Evolutionary conservation across 2,113 vertebrate genomes (phyloP).

Genomic region (Colius striatus): DNA sequence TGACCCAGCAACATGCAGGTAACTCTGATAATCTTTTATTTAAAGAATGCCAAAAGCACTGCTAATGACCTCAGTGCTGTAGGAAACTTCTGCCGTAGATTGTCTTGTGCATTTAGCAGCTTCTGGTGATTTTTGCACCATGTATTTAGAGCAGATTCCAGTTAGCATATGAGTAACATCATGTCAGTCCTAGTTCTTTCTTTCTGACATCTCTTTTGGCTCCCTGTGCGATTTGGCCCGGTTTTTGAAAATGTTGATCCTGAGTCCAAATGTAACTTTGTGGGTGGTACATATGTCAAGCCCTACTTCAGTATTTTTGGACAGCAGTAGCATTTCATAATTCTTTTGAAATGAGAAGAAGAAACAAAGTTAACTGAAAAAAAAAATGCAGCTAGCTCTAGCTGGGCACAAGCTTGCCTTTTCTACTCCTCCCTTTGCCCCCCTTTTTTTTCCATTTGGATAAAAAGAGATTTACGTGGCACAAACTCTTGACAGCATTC

Average conservation of each 20-base stretch:
- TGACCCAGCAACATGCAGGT: background rate
- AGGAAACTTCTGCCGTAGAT: background rate
- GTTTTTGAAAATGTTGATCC: conserved; percentile 53
- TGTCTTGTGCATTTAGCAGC: background rate
- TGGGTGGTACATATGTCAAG: conserved; percentile 60
- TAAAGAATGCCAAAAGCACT: background rate
- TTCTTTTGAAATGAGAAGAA: conserved; percentile 32
- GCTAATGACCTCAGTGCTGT: background rate
- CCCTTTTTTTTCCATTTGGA: conserved; percentile 37
- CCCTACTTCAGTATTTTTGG: conserved; percentile 55
- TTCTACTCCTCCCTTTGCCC: background rate
- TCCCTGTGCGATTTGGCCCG: conserved; percentile 12
- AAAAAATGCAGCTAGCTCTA: conserved; percentile 21
- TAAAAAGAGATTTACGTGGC: conserved; percentile 41
- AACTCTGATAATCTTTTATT: background rate
- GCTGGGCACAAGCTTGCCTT: background rate
- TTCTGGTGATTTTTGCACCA: background rate
- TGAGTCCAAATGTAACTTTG: conserved; percentile 62
- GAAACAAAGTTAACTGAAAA: background rate
- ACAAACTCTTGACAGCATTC: conserved; percentile 1
- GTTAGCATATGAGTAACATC: conserved; percentile 54
- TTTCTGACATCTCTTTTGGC: conserved; percentile 64
- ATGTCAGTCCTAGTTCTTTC: conserved; percentile 56
- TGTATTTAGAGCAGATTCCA: conserved; percentile 43
- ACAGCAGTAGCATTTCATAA: conserved; percentile 51